phyloP scores from a whole-genome alignment of 1,140 invertebrate genomes.

The Drosophila guanche region DNA sequence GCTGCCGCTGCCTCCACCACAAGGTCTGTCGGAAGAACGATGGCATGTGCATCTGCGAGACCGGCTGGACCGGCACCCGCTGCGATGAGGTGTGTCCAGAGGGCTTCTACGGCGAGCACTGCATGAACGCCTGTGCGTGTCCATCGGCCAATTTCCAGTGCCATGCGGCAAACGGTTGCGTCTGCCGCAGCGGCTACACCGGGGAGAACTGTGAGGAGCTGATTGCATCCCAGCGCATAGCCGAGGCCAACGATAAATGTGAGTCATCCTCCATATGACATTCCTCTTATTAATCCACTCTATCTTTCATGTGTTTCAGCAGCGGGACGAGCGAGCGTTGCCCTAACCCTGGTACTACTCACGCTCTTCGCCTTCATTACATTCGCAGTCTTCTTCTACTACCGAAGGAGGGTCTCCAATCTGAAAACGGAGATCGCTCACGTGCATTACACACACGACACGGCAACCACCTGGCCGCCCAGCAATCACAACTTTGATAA shows the following conservation, averaged over 20 bases:
- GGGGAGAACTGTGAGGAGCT: constrained; percentile 86
- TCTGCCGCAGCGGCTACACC: constrained; percentile 90
- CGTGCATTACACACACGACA: constrained; percentile 95
- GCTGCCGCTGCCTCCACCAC: constrained; percentile 92
- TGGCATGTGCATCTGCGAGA: constrained; percentile 91
- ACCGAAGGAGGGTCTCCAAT: constrained; percentile 89
- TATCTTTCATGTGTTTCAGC: background rate
- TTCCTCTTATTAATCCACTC: background rate
- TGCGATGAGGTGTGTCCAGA: constrained; percentile 94
- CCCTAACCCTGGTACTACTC: constrained; percentile 87
- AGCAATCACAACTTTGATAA: constrained; percentile 95
- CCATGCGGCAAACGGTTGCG: constrained; percentile 91
- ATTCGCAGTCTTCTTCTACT: constrained; percentile 89
- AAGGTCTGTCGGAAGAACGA: constrained; percentile 92
- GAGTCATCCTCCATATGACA: constrained; percentile 2
- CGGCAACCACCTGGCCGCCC: constrained; percentile 87
- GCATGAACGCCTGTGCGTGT: constrained; percentile 92
- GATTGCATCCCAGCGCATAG: constrained; percentile 61
- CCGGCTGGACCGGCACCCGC: constrained; percentile 91
- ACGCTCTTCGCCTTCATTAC: constrained; percentile 88
- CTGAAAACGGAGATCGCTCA: constrained; percentile 94
- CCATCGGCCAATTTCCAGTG: constrained; percentile 91
- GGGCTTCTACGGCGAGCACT: constrained; percentile 94
- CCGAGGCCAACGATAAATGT: constrained; percentile 55
- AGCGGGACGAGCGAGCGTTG: constrained; percentile 86